These are phyloP conservation scores for Zaprionus nigranus DNA, from an alignment of 1,140 invertebrate species.

Conservation along the genomic window DNA sequence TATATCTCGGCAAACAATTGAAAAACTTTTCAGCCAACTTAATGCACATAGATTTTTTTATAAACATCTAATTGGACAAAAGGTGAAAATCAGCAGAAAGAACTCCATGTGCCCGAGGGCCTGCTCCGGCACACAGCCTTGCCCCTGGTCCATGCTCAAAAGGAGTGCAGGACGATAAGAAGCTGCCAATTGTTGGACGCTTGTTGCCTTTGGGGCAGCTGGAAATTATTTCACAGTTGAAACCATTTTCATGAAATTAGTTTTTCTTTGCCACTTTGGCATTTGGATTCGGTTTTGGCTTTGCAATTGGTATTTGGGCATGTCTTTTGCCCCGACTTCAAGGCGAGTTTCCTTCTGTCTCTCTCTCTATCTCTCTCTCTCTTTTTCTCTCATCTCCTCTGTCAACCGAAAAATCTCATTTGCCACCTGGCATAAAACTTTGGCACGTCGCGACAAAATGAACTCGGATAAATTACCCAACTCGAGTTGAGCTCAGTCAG, in stretches of 20 bases:
- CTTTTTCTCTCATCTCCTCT: no score
- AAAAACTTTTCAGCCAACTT: slow-evolving; percentile 69
- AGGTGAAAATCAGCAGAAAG: slow-evolving; percentile 32
- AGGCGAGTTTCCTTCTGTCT: no score
- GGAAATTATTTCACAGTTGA: slow-evolving; percentile 78
- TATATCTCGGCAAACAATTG: slow-evolving; percentile 52
- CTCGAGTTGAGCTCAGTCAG: slow-evolving; percentile 12
- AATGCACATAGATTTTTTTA: slow-evolving; percentile 70
- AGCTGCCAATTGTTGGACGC: slow-evolving; percentile 65
- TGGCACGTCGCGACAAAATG: slow-evolving; percentile 62
- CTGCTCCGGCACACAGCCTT: background rate
- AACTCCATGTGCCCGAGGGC: slow-evolving; percentile 59
- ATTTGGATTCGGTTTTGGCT: slow-evolving; percentile 25
- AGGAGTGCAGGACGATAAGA: slow-evolving; percentile 42
- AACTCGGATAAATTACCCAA: slow-evolving; percentile 51
- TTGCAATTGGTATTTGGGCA: slow-evolving; percentile 12
- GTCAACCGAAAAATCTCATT: slow-evolving; percentile 54
- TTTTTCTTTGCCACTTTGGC: slow-evolving; percentile 63
- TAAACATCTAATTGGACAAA: slow-evolving; percentile 74
- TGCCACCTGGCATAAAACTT: slow-evolving; percentile 50
- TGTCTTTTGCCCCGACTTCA: background rate
- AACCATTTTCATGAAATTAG: slow-evolving; percentile 79
- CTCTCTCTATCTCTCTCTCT: background rate
- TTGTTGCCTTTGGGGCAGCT: slow-evolving; percentile 35
- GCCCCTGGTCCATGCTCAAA: slow-evolving; percentile 4